Evolutionary conservation across 53 echinoderm and acorn worm species (phyloP), one percentile per base, ranked within the genome.

Genomic region (Actinopyga echinites): DNA sequence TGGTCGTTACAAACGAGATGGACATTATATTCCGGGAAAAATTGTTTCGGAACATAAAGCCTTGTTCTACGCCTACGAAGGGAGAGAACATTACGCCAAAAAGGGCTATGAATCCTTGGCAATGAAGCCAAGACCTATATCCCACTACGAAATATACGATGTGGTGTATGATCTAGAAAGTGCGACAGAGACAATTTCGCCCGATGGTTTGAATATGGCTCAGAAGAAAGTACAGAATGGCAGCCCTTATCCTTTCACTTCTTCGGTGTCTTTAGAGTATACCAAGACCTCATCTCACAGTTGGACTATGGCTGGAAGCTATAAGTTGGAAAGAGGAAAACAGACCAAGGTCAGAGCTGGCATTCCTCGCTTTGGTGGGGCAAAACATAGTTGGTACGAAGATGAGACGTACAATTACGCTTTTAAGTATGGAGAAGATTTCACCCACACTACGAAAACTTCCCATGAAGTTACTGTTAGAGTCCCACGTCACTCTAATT

Each of bases 51-150:
- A 71, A 25, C 71, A 71, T 28, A 71, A 44, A 22, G 42, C 71
- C 40, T 35, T 71, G 21, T 71, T 71, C 40, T 71, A 71, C 40
- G 71, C 42, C 6, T 71, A 71, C 71, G 40, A 71, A 25, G 71
- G 71, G 24, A 71, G 40, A n/a, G 71, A 71, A 23, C 3, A 24
- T 40, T 40, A 71, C 42, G 71, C 3, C 5, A 38, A 42, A 42
- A 71, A 71, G 26, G 26, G 26, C 6, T 71, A 71, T 44, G 42
- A 71, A 38, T 42, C 26, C 25, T 36, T 71, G 11, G 71, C 40
- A 21, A 21, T 5, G 26, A 42, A 3, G 9, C 26, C 49, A 23
- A 40, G 71, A 3, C 23, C 10, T 28, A 42, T 71, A n/a, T 25
- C 19, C 9, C 11, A n/a, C 21, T 71, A 71, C 19, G 42, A 71